These are phyloP conservation scores for Eonycteris spelaea DNA, from an alignment of 2,113 vertebrate genomes.

Conservation along the genomic window DNA sequence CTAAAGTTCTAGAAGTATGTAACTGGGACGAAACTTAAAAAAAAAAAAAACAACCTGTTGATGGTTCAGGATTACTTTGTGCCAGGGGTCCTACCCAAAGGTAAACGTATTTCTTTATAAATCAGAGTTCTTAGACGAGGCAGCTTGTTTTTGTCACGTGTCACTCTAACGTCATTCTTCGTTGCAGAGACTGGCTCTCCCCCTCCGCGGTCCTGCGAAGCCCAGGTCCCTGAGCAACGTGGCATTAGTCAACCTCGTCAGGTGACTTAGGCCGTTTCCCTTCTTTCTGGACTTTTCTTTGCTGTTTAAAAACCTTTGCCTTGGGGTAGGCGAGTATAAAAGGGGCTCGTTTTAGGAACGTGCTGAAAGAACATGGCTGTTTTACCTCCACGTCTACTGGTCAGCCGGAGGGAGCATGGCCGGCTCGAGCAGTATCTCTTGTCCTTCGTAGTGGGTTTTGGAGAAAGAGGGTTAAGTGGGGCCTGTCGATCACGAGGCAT, in stretches of 20 bases:
- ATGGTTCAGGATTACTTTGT: background rate
- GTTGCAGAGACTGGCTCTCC: background rate
- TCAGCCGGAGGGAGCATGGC: accelerated
- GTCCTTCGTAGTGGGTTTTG: background rate
- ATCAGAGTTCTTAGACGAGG: background rate
- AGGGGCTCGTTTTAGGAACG: accelerated
- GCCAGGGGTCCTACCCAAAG: too few species aligned
- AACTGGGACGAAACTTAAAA: background rate
- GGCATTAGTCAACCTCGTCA: background rate
- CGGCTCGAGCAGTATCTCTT: accelerated
- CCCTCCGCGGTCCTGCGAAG: accelerated
- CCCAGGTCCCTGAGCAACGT: accelerated
- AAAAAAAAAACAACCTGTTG: accelerated
- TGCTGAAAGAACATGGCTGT: accelerated
- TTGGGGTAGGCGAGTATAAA: background rate
- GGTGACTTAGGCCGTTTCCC: background rate
- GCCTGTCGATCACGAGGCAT: background rate
- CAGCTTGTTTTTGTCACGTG: background rate
- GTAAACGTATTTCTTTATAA: accelerated
- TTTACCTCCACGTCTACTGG: accelerated
- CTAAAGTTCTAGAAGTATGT: background rate
- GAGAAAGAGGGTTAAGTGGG: background rate
- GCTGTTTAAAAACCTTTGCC: background rate
- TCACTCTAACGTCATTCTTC: background rate
- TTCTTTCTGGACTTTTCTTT: background rate